A percentile compares a stretch with the other conserved stretches of the same genome.
These are phyloP conservation scores for Trissonchulus latispiculum DNA, from an alignment of 2,888 invertebrate genomes.

Conservation along the genomic window DNA sequence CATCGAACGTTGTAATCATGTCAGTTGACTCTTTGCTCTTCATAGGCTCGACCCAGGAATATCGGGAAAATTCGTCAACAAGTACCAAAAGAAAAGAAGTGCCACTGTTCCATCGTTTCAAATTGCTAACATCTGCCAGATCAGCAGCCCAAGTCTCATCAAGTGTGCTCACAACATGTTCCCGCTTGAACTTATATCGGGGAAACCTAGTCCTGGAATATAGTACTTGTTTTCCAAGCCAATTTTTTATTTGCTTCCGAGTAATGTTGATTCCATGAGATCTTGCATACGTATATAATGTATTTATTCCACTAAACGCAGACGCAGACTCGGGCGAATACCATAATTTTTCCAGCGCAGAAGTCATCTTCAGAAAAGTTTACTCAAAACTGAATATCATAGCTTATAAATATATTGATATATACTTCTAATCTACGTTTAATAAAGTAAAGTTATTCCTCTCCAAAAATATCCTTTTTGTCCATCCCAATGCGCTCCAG, in stretches of 20 bases:
- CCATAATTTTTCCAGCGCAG: too few relatives aligned
- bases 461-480: too few relatives aligned
- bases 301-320: neutral
- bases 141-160: neutral
- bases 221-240: neutral
- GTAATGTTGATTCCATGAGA: neutral
- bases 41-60: neutral
- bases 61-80: slow-evolving; percentile 1
- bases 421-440: too few relatives aligned
- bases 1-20: neutral
- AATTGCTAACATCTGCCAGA: neutral
- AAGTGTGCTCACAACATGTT: neutral
- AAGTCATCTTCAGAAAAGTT: too few relatives aligned
- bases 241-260: neutral
- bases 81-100: neutral
- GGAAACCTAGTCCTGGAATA: neutral
- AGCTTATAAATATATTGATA: too few relatives aligned
- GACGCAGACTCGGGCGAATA: neutral
- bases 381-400: too few relatives aligned
- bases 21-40: neutral
- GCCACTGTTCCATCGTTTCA: neutral
- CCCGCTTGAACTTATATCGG: neutral
- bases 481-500: too few relatives aligned
- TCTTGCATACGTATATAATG: neutral
- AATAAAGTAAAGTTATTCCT: too few relatives aligned